Base-by-base conservation (phyloP, 2,797 vertebrate species). In the Chelon auratus region DNA sequence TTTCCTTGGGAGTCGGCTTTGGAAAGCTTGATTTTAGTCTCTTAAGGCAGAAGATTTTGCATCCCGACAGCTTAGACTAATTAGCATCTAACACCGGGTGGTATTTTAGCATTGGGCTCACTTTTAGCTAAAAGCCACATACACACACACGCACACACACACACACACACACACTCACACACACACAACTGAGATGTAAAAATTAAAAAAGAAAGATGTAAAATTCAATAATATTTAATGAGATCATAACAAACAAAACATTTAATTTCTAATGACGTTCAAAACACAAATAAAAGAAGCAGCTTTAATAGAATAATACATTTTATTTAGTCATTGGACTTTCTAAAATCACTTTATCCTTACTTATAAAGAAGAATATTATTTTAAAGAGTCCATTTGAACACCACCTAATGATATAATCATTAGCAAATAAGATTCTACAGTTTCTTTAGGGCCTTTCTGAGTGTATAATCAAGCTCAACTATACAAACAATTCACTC, bases 31-130 rank as follows among this genome's bases (percentile, higher is more conserved):
- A 90, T 91, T 93, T 92, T 88, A 91, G 86, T 87, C 87, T 91
- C 87, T 90, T 90, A 84, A 76, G 68, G 84, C 84, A 71, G 63
- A 90, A 90, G 92, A 92, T 92, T 94, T 93, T 89, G 86, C 84
- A 89, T 92, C 84, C 83, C 30, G 79, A 90, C 87, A 91, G 87
- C 84, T 92, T 88, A 91, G 82, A 87, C 85, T 93, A 92, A 94
- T 94, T 93, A 94, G 92, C 91, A 90, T 87, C 80, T 86, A 85
- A 86, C 83, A 71, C 66, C 17, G 33, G 86, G 84, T 77, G 84
- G 83, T 76, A 77, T 82, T 74, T 88, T 59, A 82, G 76, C 75
- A 77, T 48, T 83, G 77, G 87, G 87, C 84, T 91, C 89, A 93
- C 90, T 92, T 92, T 92, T 92, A 87, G 75, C 64, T 26, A 26